Evolutionary conservation across 1,140 invertebrate species (phyloP).

Genomic region (Anoplophora glabripennis): DNA sequence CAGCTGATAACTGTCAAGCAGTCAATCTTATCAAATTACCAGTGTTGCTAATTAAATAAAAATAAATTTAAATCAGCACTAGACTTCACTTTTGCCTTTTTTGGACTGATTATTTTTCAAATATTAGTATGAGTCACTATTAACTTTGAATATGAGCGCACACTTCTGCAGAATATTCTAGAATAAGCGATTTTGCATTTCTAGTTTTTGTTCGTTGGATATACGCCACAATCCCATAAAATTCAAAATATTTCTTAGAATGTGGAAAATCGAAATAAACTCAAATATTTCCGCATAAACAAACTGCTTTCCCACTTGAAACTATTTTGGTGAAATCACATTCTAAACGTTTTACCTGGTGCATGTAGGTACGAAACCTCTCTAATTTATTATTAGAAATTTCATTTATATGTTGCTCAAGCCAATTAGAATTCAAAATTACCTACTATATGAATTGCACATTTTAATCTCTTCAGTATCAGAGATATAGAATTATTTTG

Average conservation of each 20-base stretch:
- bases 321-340: constrained; percentile 19
- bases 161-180: constrained; percentile 6
- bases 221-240: constrained; percentile 25
- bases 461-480: too few relatives aligned
- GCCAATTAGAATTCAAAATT: too few relatives aligned
- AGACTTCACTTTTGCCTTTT: not conserved
- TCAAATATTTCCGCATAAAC: constrained; percentile 5
- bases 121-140: not conserved
- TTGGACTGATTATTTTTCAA: not conserved
- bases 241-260: constrained; percentile 22
- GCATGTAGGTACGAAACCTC: not conserved
- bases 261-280: constrained; percentile 8
- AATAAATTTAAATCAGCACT: constrained; percentile 10
- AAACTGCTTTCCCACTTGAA: not conserved
- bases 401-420: not conserved
- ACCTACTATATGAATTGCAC: too few relatives aligned
- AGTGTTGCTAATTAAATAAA: constrained; percentile 4
- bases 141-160: too few relatives aligned
- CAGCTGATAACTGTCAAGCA: not conserved
- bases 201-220: constrained; percentile 17
- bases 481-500: too few relatives aligned
- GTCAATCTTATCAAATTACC: not conserved
- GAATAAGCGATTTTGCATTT: constrained; percentile 15
- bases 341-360: constrained; percentile 19
- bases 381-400: constrained; percentile 8